Evolutionary conservation across 2,113 vertebrate species (phyloP), one percentile per base, ranked within the genome.

Genomic region (Podarcis raffonei): DNA sequence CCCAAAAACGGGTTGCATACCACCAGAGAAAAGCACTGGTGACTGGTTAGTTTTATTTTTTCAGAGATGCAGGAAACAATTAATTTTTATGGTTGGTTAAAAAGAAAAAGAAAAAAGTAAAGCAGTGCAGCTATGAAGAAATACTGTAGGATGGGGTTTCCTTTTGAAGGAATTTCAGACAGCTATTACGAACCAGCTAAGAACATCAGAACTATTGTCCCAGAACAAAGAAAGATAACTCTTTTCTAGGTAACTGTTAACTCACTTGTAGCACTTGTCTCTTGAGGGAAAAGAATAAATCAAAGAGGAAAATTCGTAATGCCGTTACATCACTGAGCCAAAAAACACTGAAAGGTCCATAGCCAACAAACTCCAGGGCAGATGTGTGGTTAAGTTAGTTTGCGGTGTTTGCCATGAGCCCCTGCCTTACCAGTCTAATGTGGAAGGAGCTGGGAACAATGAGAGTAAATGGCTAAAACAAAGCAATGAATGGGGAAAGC

Each of bases 251-350:
- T 92, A 42, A 83, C 48, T 71, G 4, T 18, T 90, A 76, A 82
- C 92, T 12, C 80, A 76, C 42, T 37, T 90, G 71, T n/a, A 94
- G 22, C 48, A 81, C 4, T 88, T 92, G 25, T 81, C 39, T 82
- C 53, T 22, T 39, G 11, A 91, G 65, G 72, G 39, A 72, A 92
- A 48, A 84, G 59, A 92, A 90, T 81, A 87, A 93, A 90, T 85
- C 76, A 88, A 76, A 90, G 74, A 76, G 68, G 87, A 69, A 93
- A 94, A 95, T 92, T 66, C 81, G 57, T 42, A 85, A 20, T 62
- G 78, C 92, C 0, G 66, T 87, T 92, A 62, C 1, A 18, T 66
- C 53, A 83, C 57, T 90, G 39, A 91, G 87, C 69, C 84, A 93
- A 94, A 89, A 90, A 81, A 66, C 22, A 57, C 68, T 83, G 1